These are phyloP conservation scores for Drosophila limbata DNA, from an alignment of 2,888 invertebrate genomes.

Conservation along the genomic window DNA sequence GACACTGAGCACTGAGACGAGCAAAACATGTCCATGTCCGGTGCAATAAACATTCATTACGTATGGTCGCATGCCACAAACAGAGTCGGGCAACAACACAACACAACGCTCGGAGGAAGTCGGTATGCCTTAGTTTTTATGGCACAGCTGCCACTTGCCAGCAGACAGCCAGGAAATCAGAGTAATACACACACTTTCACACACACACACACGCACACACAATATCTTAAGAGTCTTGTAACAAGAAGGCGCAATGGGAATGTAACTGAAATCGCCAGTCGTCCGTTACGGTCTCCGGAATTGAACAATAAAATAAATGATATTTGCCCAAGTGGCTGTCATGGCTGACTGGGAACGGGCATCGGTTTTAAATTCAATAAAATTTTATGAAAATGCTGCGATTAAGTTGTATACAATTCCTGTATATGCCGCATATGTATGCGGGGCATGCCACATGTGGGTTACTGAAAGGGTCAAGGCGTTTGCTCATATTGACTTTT, in stretches of 20 bases:
- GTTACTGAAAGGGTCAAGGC: conserved; percentile 70
- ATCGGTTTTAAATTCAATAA: conserved; percentile 79
- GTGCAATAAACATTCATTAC: conserved; percentile 80
- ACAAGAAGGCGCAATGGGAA: conserved; percentile 55
- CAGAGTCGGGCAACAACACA: conserved; percentile 63
- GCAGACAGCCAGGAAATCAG: conserved; percentile 74
- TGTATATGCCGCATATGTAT: conserved; percentile 40
- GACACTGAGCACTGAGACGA: conserved; percentile 35
- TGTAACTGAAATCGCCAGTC: conserved; percentile 60
- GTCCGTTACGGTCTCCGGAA: conserved; percentile 64
- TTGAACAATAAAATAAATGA: conserved; percentile 82
- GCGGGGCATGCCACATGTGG: conserved; percentile 38
- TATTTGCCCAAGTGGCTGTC: conserved; percentile 75
- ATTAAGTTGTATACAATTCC: conserved; percentile 65
- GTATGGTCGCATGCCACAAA: conserved; percentile 76
- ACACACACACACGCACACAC: conserved; percentile 16
- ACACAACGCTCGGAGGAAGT: conserved; percentile 8
- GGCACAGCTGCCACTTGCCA: conserved; percentile 76
- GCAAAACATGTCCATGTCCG: conserved; percentile 80
- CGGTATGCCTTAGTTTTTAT: conserved; percentile 68
- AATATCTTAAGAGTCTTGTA: conserved; percentile 48
- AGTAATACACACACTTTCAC: conserved; percentile 41
- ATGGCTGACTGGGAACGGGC: conserved; percentile 28
- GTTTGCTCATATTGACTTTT: conserved; percentile 70
- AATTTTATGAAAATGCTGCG: conserved; percentile 80